Percentiles rank a stretch among this genome's conserved stretches.
Evolutionary conservation across 2,797 vertebrate species (phyloP).

Genomic region (Tokudaia muenninki): DNA sequence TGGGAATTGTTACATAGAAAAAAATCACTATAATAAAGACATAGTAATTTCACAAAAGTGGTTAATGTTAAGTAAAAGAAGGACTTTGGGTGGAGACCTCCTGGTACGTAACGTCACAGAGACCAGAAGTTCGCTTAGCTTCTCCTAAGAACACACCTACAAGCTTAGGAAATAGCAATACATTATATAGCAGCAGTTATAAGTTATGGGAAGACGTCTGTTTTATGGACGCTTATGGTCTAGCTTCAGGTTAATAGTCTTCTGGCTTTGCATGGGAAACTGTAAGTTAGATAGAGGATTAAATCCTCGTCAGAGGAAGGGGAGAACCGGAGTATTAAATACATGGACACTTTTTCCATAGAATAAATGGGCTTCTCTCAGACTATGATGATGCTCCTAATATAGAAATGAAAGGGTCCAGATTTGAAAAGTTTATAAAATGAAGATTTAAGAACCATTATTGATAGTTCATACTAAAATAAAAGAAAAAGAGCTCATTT

Average conservation of each 20-base stretch:
- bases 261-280: neutral
- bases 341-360: neutral
- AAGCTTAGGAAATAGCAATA: neutral
- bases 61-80: neutral
- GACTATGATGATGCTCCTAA: neutral
- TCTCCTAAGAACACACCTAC: neutral
- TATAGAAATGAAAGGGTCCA: constrained; percentile 5
- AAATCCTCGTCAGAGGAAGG: neutral
- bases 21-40: constrained; percentile 11
- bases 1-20: constrained; percentile 33
- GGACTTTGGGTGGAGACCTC: neutral
- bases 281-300: neutral
- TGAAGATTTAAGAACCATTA: neutral
- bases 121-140: neutral
- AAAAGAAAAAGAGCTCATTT: neutral
- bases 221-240: neutral
- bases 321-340: neutral
- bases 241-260: neutral
- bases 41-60: constrained; percentile 13
- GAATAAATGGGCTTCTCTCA: neutral
- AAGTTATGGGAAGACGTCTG: neutral
- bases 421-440: constrained; percentile 21
- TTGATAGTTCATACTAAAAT: neutral
- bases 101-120: neutral
- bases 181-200: constrained; percentile 36